phyloP scores from a whole-genome alignment of 2,797 vertebrate species.

The Zenarchopterus dispar region DNA sequence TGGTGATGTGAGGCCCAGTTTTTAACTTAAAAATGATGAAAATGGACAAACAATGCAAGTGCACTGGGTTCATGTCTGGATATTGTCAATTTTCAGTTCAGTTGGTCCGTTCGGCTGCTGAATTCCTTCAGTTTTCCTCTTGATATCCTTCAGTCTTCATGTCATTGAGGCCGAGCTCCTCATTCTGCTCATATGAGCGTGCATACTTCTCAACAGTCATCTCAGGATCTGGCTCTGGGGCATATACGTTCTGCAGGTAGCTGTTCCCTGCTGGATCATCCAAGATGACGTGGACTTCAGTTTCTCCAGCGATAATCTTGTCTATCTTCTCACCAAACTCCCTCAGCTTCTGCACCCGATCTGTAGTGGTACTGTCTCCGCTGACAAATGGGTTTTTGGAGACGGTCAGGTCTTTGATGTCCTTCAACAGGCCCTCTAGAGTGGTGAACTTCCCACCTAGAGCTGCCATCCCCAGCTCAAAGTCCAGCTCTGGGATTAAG shows the following conservation, averaged over 20 bases:
- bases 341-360: constrained; percentile 77
- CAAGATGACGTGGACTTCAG: constrained; percentile 84
- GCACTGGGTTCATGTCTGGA: constrained; percentile 1
- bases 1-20: not conserved
- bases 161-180: constrained; percentile 95
- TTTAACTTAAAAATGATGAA: constrained; percentile 42
- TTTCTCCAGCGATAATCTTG: constrained; percentile 82
- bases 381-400: constrained; percentile 91
- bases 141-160: constrained; percentile 93
- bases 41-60: constrained; percentile 17
- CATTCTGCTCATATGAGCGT: constrained; percentile 90
- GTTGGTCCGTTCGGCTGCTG: constrained; percentile 10
- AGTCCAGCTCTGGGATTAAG: constrained; percentile 92
- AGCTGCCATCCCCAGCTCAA: constrained; percentile 94
- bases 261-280: constrained; percentile 96
- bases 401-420: constrained; percentile 89
- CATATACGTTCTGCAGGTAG: constrained; percentile 96
- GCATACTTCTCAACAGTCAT: constrained; percentile 86
- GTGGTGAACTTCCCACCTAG: constrained; percentile 96
- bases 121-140: constrained; percentile 26
- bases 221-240: constrained; percentile 92
- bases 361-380: constrained; percentile 85
- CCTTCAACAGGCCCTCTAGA: constrained; percentile 91
- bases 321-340: constrained; percentile 88
- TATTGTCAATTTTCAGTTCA: not conserved